These are phyloP conservation scores for Drosophila hydei DNA, from an alignment of 1,140 invertebrate species.

Conservation along the genomic window DNA sequence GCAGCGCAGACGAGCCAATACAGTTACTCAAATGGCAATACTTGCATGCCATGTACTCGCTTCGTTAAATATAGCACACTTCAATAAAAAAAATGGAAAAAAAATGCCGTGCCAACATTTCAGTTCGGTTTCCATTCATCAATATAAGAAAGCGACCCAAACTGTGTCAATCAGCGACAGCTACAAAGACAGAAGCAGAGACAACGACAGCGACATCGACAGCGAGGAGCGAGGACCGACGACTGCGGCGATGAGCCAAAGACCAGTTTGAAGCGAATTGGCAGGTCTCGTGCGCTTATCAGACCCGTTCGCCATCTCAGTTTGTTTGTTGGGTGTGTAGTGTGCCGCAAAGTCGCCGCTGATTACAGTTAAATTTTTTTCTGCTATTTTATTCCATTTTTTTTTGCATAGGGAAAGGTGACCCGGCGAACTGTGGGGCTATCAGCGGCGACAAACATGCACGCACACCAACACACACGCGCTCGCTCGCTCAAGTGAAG, in stretches of 20 bases:
- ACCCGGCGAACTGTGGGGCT: slow-evolving; percentile 70
- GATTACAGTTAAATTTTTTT: slow-evolving; percentile 56
- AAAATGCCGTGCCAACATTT: slow-evolving; percentile 53
- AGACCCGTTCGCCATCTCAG: slow-evolving; percentile 49
- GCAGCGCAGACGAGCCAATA: slow-evolving; percentile 28
- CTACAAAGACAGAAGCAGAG: neutral
- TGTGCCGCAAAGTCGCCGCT: slow-evolving; percentile 56
- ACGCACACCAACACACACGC: slow-evolving; percentile 36
- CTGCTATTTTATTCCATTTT: slow-evolving; percentile 32
- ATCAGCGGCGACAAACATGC: slow-evolving; percentile 63
- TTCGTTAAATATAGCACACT: slow-evolving; percentile 77
- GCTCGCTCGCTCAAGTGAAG: slow-evolving; percentile 20
- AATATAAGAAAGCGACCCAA: slow-evolving; percentile 54
- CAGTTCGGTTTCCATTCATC: slow-evolving; percentile 66
- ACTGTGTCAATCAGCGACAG: slow-evolving; percentile 52
- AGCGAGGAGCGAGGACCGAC: neutral
- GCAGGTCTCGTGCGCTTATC: slow-evolving; percentile 72
- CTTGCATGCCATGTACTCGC: slow-evolving; percentile 57
- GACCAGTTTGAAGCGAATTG: slow-evolving; percentile 67
- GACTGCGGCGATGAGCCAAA: slow-evolving; percentile 15
- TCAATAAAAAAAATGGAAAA: slow-evolving; percentile 55
- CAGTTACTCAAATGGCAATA: slow-evolving; percentile 65
- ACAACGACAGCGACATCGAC: neutral
- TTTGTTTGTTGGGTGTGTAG: slow-evolving; percentile 41
- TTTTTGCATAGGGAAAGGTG: slow-evolving; percentile 75